Evolutionary conservation across 2,888 invertebrate species (phyloP).

Genomic region (Molanna angustata): DNA sequence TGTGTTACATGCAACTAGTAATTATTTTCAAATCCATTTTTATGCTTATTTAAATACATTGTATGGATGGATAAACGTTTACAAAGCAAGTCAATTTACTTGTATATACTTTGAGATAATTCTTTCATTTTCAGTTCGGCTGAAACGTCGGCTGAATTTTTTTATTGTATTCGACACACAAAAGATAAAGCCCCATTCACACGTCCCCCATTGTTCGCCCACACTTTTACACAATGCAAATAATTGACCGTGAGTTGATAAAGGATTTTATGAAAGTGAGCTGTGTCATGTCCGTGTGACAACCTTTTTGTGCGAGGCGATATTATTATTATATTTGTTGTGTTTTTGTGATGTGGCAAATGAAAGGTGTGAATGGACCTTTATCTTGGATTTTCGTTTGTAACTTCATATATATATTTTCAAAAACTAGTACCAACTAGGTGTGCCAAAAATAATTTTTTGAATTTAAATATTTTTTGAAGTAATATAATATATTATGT

Average conservation of each 20-base stretch:
- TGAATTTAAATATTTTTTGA: too few relatives aligned
- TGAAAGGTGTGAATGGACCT: conserved; percentile 12
- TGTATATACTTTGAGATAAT: not conserved
- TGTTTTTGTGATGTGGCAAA: conserved; percentile 9
- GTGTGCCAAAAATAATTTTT: too few relatives aligned
- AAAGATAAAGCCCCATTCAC: not conserved
- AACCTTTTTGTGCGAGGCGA: not conserved
- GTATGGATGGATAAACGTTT: not conserved
- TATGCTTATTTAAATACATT: not conserved
- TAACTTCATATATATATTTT: too few relatives aligned
- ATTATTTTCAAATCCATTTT: too few relatives aligned
- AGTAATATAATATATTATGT: too few relatives aligned
- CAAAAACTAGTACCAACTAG: too few relatives aligned
- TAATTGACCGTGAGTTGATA: conserved; percentile 31
- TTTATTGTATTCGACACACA: not conserved
- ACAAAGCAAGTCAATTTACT: not conserved
- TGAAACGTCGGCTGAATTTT: not conserved
- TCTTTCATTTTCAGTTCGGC: not conserved
- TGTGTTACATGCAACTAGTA: too few relatives aligned
- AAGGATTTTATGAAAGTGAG: conserved; percentile 18
- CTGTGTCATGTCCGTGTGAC: not conserved
- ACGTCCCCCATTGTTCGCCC: conserved; percentile 12
- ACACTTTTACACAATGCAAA: conserved; percentile 20
- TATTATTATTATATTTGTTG: conserved; percentile 14
- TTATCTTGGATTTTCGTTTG: too few relatives aligned